These are phyloP conservation scores for Platerodrilus igneus DNA, from an alignment of 2,888 invertebrate species.

Conservation along the genomic window DNA sequence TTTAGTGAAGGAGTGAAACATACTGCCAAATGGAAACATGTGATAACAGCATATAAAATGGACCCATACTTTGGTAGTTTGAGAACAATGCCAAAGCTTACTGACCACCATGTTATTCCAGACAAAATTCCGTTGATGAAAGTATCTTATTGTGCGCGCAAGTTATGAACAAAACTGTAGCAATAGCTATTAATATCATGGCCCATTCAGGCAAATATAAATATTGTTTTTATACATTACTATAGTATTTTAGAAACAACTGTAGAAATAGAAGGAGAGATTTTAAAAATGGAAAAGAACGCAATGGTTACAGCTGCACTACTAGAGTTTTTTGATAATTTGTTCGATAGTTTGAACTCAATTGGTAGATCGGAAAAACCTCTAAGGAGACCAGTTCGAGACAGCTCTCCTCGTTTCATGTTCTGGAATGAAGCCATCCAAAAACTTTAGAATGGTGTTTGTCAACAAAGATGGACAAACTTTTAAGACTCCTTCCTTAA, in stretches of 20 bases:
- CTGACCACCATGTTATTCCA: constrained; percentile 5
- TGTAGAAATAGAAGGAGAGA: constrained; percentile 2
- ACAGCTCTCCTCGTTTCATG: constrained; percentile 2
- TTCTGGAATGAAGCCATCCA: constrained; percentile 1
- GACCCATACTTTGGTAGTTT: constrained; percentile 6
- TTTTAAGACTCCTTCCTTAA: constrained; percentile 1
- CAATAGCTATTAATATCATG: constrained; percentile 4
- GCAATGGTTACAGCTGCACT: constrained; percentile 2
- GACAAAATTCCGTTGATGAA: constrained; percentile 1
- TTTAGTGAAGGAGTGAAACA: no score
- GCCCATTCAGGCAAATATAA: constrained; percentile 5
- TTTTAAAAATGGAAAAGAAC: constrained; percentile 3
- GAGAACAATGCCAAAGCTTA: constrained; percentile 1
- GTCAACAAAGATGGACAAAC: not conserved
- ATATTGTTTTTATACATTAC: not conserved
- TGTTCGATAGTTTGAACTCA: constrained; percentile 1
- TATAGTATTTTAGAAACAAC: constrained; percentile 3
- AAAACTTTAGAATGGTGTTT: constrained; percentile 1
- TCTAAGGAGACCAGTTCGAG: constrained; percentile 1
- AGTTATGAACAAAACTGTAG: constrained; percentile 2
- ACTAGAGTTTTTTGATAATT: constrained; percentile 2
- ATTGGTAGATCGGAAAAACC: constrained; percentile 2
- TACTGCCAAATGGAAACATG: constrained; percentile 4
- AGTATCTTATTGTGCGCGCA: constrained; percentile 3
- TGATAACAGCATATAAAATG: constrained; percentile 5